Evolutionary conservation across 2,113 vertebrate genomes (phyloP).

Genomic region (Barbus barbus): DNA sequence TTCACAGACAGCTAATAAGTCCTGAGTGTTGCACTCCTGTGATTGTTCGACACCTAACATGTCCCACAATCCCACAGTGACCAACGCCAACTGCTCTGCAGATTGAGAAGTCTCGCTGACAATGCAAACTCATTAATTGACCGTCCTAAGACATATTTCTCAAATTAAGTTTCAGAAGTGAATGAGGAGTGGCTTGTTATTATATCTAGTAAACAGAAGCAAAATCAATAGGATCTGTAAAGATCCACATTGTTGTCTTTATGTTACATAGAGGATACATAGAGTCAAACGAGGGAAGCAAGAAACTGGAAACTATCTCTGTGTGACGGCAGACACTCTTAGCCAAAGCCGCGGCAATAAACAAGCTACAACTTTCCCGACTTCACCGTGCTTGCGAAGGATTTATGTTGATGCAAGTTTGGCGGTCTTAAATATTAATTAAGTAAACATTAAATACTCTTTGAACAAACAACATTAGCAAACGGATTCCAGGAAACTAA

Average conservation of each 20-base stretch:
- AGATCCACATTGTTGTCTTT: not conserved
- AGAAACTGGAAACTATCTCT: not conserved
- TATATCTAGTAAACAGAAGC: not conserved
- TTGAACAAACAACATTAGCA: not conserved
- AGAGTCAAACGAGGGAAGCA: not conserved
- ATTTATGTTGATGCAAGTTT: slow-evolving; percentile 12
- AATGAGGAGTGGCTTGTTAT: not conserved
- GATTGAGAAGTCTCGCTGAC: not conserved
- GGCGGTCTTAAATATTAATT: not conserved
- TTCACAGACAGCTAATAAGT: slow-evolving; percentile 17
- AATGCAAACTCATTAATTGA: not conserved
- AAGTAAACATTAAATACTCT: not conserved
- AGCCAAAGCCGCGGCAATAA: not conserved
- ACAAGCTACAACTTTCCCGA: slow-evolving; percentile 15
- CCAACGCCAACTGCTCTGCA: not conserved
- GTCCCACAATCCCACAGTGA: slow-evolving; percentile 26
- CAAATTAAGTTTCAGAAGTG: not conserved
- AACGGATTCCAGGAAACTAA: not conserved
- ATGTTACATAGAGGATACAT: not conserved
- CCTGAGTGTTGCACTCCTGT: not conserved
- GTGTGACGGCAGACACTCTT: slow-evolving; percentile 1
- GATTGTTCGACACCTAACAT: slow-evolving; percentile 6
- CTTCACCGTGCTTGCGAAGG: not conserved
- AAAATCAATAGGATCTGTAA: not conserved
- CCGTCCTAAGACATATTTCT: not conserved